Percentiles rank a stretch among this genome's conserved stretches.
These are phyloP conservation scores for Anser brachyrhynchus DNA, from an alignment of 2,113 vertebrate genomes.

Conservation along the genomic window DNA sequence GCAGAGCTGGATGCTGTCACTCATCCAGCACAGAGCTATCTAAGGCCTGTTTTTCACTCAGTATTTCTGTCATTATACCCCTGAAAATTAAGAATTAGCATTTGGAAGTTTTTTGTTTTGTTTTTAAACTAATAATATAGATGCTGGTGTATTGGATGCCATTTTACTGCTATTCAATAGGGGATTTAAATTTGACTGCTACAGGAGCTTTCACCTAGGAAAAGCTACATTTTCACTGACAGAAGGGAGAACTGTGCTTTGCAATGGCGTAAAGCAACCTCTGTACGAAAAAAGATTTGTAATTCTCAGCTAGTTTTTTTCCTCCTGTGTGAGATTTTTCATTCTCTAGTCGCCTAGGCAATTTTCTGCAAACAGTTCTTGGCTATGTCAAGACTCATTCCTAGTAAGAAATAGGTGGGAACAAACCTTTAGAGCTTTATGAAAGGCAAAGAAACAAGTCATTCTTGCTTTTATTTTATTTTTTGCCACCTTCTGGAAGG, in stretches of 20 bases:
- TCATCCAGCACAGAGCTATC: neutral
- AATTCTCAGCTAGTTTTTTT: neutral
- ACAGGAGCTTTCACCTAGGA: neutral
- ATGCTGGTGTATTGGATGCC: neutral
- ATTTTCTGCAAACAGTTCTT: slow-evolving; percentile 29
- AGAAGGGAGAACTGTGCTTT: neutral
- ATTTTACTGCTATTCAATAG: neutral
- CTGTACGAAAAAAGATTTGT: neutral
- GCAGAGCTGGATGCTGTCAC: neutral
- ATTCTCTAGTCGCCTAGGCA: neutral
- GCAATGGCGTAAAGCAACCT: neutral
- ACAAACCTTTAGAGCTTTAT: neutral
- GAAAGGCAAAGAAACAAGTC: neutral
- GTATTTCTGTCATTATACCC: neutral
- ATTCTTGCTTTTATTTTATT: neutral
- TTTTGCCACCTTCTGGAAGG: slow-evolving; percentile 3
- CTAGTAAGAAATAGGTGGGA: neutral
- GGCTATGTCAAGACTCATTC: neutral
- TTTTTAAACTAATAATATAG: rapidly evolving
- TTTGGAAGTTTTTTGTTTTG: neutral
- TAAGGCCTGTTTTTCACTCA: neutral
- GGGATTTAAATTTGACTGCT: neutral
- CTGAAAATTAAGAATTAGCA: neutral
- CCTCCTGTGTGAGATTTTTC: neutral
- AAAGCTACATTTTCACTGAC: neutral